Percentiles rank a stretch among this genome's conserved stretches.
phyloP scores from a whole-genome alignment of 2,888 invertebrate species.

The Agrilus cyanescens region DNA sequence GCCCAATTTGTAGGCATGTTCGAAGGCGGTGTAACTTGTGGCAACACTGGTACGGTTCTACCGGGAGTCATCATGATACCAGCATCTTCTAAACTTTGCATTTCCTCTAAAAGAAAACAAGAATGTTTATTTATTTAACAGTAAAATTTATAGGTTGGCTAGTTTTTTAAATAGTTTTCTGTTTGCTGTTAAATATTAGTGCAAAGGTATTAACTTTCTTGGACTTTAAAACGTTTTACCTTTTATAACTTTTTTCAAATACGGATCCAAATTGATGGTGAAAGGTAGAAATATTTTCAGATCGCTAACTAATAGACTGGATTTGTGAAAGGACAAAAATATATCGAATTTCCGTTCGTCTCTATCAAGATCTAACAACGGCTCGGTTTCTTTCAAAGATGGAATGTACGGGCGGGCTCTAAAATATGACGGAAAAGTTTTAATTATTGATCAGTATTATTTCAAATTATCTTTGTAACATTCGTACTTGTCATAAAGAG shows the following conservation, averaged over 20 bases:
- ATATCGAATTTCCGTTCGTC: constrained; percentile 93
- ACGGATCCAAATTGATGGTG: constrained; percentile 96
- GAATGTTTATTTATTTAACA: no score
- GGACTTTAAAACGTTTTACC: constrained; percentile 42
- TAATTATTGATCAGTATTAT: background rate
- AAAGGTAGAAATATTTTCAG: constrained; percentile 94
- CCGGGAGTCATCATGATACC: constrained; percentile 26
- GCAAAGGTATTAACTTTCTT: no score
- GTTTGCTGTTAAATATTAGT: no score
- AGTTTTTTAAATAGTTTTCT: no score
- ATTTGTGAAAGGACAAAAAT: constrained; percentile 78
- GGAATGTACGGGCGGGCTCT: constrained; percentile 76
- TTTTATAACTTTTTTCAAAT: constrained; percentile 92
- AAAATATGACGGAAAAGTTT: constrained; percentile 10
- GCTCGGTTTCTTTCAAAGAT: constrained; percentile 74
- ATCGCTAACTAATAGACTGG: constrained; percentile 73
- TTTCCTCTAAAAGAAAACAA: constrained; percentile 56
- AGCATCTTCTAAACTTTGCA: constrained; percentile 54
- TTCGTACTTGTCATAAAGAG: constrained; percentile 84
- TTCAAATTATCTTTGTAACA: background rate
- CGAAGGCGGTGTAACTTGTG: constrained; percentile 7
- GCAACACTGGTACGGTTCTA: constrained; percentile 14
- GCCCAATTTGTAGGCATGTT: constrained; percentile 5
- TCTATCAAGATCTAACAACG: constrained; percentile 81
- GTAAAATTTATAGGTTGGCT: no score